Base-by-base conservation (phyloP, 1,140 invertebrate species). In the Trichomalopsis sarcophagae region DNA sequence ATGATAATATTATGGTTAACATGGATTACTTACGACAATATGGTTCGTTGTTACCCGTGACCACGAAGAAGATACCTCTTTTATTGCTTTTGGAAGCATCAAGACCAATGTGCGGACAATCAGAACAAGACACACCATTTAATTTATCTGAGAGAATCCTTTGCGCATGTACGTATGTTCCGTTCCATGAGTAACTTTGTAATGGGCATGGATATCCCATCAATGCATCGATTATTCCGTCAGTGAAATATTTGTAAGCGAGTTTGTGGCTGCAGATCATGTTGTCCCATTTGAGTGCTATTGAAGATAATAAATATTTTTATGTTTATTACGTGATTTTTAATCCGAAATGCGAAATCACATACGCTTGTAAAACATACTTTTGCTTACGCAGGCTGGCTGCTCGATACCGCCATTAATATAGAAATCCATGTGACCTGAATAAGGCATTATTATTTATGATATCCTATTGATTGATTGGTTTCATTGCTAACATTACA, bases 351-450 rank as follows among this genome's bases (percentile, higher is more conserved):
- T 1, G 10, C 21, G 5, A 62, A 21, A 17, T 7, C n/a, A 5
- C 17, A n/a, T 6, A 62, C 11, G n/a, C 7, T 62, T 40, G 7
- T 62, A 66, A 6, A n/a, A 21, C n/a, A 81, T 81, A 84, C 83
- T 36, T 55, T 27, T n/a, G 2, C 74, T 73, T 0, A 81, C 2
- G 73, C 84, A 86, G 21, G 33, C 55, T 7, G 85, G 81, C n/a
- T 86, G 85, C 0, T 69, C 62, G 21, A 75, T 14, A 71, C 85
- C 85, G 23, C 68, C 71, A 17, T 86, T 83, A 2, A 84, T 55
- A n/a, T 80, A 86, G 73, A 86, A 86, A 78, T 86, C 85, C 1
- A 86, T 74, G 21, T 86, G 76, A 23, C 85, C 85, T 86, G n/a
- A 75, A 62, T 21, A 62, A 62, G 21, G 14, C 55, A 7, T 62